Evolutionary conservation across 2,797 vertebrate genomes (phyloP), one percentile per base, ranked within the genome.

Genomic region (Molossus molossus): DNA sequence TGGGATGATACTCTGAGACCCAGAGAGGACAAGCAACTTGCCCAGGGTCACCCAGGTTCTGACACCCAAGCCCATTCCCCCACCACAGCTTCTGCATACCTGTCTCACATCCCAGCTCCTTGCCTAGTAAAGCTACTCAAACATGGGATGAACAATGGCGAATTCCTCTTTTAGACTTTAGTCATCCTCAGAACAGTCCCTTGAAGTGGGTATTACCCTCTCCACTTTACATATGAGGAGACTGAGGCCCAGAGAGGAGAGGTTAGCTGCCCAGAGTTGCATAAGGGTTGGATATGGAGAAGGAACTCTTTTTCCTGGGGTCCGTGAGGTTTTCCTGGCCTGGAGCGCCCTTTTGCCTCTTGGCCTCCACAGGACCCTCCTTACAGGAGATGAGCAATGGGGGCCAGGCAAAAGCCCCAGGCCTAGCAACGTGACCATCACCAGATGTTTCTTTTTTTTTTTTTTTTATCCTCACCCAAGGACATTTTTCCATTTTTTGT

Each of bases 1-100:
- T 9, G 37, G 9, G 53, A 9, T 55, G 48, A 48, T 21, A 29
- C n/a, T 50, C 70, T 27, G 86, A 92, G 81, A 53, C 18, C 27
- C 91, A 91, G 33, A 83, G 60, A 87, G 60, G 29, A 86, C 18
- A 55, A 9, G 77, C 29, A 18, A 37, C 60, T 75, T 90, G 77
- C 58, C 75, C 55, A 77, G 33, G 15, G 33, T 67, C 58, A 62
- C n/a, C 50, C n/a, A 60, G 57, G 12, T 45, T 87, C 87, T 67
- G 33, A 76, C 6, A n/a, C 14, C 17, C 48, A 89, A 33, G 6
- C 20, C 48, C 60, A 13, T 23, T 20, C 10, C n/a, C 13, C 13
- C 6, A 0, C 25, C 5, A 64, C 20, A 70, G 65, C 58, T 82
- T 69, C 77, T 77, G 53, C 55, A 53, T 1, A 12, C 50, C n/a